Percentiles rank a stretch among this genome's conserved stretches.
Conservation (phyloP, 2,888 invertebrate species). For the Mermis nigrescens region DNA sequence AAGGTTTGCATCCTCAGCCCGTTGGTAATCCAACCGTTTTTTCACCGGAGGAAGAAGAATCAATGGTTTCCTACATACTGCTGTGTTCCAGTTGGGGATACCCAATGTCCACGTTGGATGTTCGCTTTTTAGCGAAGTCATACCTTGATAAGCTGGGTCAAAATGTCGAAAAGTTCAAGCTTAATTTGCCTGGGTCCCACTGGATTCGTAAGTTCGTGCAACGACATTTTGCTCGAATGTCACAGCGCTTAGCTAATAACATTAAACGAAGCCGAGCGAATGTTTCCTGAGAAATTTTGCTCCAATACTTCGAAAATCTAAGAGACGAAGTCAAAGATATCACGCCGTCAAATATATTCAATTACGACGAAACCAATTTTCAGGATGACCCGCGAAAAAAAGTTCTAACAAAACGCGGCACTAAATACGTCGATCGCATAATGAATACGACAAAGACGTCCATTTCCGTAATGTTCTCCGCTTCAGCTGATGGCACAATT, state of each 20-base stretch:
- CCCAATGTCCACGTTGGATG: not conserved
- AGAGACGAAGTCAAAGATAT: slow-evolving; percentile 7
- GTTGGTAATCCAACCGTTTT: not conserved
- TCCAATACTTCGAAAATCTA: slow-evolving; percentile 11
- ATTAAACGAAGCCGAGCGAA: slow-evolving; percentile 9
- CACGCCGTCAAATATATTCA: slow-evolving; percentile 21
- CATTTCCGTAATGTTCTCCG: slow-evolving; percentile 17
- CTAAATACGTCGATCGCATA: slow-evolving; percentile 31
- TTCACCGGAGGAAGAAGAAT: not conserved
- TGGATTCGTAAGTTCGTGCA: slow-evolving; percentile 7
- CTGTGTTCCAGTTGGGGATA: not conserved
- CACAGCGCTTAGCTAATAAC: slow-evolving; percentile 9
- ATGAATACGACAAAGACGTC: slow-evolving; percentile 29
- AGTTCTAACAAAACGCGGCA: slow-evolving; percentile 23
- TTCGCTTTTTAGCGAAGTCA: slow-evolving; percentile 7
- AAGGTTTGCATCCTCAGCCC: not conserved
- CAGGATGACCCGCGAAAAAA: slow-evolving; percentile 29
- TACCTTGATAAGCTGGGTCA: not conserved
- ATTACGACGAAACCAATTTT: slow-evolving; percentile 32
- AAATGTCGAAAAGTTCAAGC: not conserved
- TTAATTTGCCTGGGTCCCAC: not conserved
- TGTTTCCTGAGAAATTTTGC: slow-evolving; percentile 7
- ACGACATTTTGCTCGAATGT: slow-evolving; percentile 8
- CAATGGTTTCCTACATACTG: not conserved
- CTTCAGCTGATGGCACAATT: not conserved